Conservation (phyloP, 2,888 invertebrate species). For the Drosophila austrosaltans region DNA sequence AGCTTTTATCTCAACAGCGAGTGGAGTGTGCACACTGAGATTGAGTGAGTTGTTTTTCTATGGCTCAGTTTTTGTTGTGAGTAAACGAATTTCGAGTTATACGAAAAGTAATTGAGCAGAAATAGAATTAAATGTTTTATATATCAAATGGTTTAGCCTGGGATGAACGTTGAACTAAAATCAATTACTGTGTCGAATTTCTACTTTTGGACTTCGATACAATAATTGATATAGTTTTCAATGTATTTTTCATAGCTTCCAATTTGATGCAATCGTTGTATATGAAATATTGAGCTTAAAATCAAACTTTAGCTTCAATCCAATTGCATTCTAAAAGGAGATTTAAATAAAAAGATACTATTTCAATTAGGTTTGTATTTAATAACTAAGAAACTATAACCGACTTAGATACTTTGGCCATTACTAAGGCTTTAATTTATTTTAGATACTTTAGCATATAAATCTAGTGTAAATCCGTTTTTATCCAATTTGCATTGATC, state of each 20-base stretch:
- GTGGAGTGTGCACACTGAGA: constrained; percentile 54
- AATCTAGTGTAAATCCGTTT: background rate
- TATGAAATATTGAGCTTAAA: no score
- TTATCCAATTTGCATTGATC: constrained; percentile 5
- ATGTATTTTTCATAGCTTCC: no score
- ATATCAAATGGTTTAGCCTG: constrained; percentile 9
- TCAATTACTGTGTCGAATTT: background rate
- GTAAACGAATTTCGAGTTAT: constrained; percentile 21
- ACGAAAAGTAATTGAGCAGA: constrained; percentile 1
- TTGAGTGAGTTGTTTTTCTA: constrained; percentile 23
- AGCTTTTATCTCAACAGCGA: constrained; percentile 54
- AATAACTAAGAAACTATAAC: background rate
- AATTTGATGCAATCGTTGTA: no score
- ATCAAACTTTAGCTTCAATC: no score
- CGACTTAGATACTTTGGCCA: background rate
- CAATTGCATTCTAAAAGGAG: background rate
- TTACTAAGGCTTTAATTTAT: background rate
- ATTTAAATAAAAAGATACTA: background rate
- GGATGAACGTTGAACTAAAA: background rate
- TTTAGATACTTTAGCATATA: background rate
- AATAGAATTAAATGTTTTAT: constrained; percentile 40
- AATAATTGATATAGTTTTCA: no score
- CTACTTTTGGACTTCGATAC: no score
- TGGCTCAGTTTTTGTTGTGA: constrained; percentile 47
- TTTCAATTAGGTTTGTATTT: background rate